These are phyloP conservation scores for Stichopus chloronotus DNA, from an alignment of 35 echinoderm and acorn worm species.

Conservation along the genomic window DNA sequence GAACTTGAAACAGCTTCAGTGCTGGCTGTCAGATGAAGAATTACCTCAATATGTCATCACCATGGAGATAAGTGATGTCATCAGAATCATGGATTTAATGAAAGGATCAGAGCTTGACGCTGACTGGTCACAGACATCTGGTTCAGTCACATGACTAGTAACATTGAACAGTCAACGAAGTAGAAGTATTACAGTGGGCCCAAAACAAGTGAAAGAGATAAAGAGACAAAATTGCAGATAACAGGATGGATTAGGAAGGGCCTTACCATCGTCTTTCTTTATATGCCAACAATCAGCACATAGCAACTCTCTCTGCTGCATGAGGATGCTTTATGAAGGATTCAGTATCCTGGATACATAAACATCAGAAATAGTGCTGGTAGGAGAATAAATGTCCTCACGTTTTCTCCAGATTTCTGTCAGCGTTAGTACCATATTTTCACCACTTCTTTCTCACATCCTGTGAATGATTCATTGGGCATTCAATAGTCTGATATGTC, in stretches of 20 bases:
- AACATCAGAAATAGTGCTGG: too few relatives aligned
- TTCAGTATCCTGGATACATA: too few relatives aligned
- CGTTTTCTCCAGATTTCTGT: too few relatives aligned
- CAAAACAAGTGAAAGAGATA: neutral
- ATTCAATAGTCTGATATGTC: too few relatives aligned
- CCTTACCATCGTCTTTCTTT: neutral
- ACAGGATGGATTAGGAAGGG: neutral
- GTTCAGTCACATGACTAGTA: conserved; percentile 22
- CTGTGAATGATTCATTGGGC: too few relatives aligned
- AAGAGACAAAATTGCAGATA: neutral
- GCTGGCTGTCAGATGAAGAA: neutral
- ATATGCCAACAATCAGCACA: neutral
- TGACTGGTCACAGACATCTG: conserved; percentile 36
- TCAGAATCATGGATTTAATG: conserved; percentile 50
- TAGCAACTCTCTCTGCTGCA: too few relatives aligned
- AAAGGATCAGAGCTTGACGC: conserved; percentile 34
- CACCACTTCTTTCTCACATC: too few relatives aligned
- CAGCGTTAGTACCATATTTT: too few relatives aligned
- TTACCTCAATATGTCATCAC: conserved; percentile 51
- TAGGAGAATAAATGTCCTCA: too few relatives aligned
- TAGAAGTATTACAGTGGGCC: neutral
- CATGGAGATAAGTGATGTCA: neutral
- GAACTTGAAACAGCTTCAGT: conserved; percentile 40
- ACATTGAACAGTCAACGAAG: neutral
- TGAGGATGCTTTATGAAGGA: too few relatives aligned